phyloP scores from a whole-genome alignment of 1,140 invertebrate species.

The Pentalonia nigronervosa region DNA sequence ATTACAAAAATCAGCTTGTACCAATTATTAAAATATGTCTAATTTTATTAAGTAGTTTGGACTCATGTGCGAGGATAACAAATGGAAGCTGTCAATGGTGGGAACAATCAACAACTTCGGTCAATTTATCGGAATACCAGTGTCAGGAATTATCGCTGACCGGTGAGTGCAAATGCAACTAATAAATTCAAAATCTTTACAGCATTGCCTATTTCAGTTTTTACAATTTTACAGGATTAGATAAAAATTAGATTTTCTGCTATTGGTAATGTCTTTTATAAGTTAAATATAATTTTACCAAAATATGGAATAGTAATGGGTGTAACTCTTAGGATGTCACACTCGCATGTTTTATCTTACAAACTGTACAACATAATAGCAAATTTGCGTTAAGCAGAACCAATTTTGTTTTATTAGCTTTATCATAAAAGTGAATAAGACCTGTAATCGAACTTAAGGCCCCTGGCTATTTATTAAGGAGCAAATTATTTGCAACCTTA shows the following conservation, averaged over 20 bases:
- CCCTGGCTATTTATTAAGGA: too few species aligned
- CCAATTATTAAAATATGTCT: not conserved
- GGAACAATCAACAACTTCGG: constrained; percentile 72
- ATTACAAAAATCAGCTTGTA: not conserved
- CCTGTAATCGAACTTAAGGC: too few species aligned
- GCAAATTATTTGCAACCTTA: too few species aligned
- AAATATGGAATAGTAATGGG: too few species aligned
- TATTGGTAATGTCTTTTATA: not conserved
- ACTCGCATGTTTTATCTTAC: too few species aligned
- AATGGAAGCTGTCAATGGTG: constrained; percentile 72
- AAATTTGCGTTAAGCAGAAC: too few species aligned
- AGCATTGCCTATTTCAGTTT: not conserved
- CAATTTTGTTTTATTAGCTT: too few species aligned
- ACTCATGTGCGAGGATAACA: constrained; percentile 69
- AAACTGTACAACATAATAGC: too few species aligned
- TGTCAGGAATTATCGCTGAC: constrained; percentile 70
- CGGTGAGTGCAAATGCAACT: constrained; percentile 64
- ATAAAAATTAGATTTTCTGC: not conserved
- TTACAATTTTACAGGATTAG: not conserved
- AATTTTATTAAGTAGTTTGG: constrained; percentile 65
- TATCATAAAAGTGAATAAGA: too few species aligned
- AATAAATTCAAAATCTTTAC: not conserved
- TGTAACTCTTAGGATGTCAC: too few species aligned
- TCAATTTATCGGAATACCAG: constrained; percentile 68
- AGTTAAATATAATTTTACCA: too few species aligned